Evolutionary conservation across 2,888 invertebrate genomes (phyloP).

Genomic region (Ophion ellenae): DNA sequence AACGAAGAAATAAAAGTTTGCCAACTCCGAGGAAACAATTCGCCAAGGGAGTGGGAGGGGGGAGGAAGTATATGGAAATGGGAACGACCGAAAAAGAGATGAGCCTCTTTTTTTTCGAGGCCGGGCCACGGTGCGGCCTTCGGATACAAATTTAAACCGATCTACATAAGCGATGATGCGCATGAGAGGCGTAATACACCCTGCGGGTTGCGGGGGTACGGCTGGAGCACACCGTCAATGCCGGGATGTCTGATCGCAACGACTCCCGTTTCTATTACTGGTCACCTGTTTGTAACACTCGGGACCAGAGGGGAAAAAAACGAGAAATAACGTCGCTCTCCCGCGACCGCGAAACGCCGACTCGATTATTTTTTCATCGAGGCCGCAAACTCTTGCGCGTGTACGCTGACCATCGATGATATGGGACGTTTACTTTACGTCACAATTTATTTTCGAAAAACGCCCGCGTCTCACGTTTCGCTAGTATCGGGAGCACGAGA

Average conservation of each 20-base stretch:
- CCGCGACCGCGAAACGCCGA: constrained; percentile 34
- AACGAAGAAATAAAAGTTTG: constrained; percentile 12
- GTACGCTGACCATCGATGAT: constrained; percentile 7
- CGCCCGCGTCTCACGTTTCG: constrained; percentile 45
- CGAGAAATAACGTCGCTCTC: not conserved
- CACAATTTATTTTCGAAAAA: constrained; percentile 53
- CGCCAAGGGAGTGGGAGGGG: not conserved
- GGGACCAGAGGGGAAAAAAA: constrained; percentile 11
- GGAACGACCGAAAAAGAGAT: constrained; percentile 52
- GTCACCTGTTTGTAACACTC: constrained; percentile 51
- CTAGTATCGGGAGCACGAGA: constrained; percentile 29
- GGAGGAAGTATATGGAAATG: constrained; percentile 21
- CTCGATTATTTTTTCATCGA: constrained; percentile 42
- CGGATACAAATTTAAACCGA: constrained; percentile 66
- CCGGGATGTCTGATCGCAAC: constrained; percentile 21
- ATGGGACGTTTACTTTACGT: constrained; percentile 26
- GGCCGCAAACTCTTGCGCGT: constrained; percentile 28
- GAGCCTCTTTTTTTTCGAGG: constrained; percentile 49
- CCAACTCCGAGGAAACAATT: not conserved
- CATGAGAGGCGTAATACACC: constrained; percentile 35
- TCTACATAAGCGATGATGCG: constrained; percentile 63
- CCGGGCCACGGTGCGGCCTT: constrained; percentile 53
- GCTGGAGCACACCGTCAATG: not conserved
- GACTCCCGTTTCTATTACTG: constrained; percentile 45
- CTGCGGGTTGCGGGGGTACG: constrained; percentile 12